Conservation (phyloP, 2,113 vertebrate genomes). For the Bungarus multicinctus region DNA sequence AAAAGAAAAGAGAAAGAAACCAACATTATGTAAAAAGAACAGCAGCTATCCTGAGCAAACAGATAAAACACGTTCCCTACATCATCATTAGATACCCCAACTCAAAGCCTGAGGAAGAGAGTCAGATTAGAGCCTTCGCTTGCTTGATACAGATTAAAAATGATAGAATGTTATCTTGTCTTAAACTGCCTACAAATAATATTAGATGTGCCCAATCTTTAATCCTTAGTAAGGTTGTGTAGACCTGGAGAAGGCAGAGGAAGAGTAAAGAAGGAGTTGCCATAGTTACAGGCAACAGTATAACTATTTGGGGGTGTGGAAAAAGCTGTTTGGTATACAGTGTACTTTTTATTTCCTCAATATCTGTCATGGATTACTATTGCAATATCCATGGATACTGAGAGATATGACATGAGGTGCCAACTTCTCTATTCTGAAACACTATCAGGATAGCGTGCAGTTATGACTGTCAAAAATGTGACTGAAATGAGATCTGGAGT, state of each 20-base stretch:
- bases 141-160: neutral
- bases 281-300: neutral
- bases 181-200: neutral
- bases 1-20: neutral
- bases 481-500: neutral
- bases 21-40: neutral
- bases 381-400: neutral
- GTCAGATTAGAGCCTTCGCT: neutral
- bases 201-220: neutral
- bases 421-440: neutral
- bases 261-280: neutral
- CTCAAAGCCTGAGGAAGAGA: neutral
- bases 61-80: neutral
- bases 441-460: neutral
- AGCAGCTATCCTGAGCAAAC: neutral
- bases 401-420: neutral
- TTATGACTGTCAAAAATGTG: neutral
- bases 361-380: neutral
- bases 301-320: neutral
- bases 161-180: neutral
- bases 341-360: neutral
- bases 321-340: neutral
- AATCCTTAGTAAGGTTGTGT: neutral
- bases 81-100: neutral
- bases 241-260: neutral